Conservation (phyloP, 2,113 vertebrate species). For the Corvus hawaiiensis region DNA sequence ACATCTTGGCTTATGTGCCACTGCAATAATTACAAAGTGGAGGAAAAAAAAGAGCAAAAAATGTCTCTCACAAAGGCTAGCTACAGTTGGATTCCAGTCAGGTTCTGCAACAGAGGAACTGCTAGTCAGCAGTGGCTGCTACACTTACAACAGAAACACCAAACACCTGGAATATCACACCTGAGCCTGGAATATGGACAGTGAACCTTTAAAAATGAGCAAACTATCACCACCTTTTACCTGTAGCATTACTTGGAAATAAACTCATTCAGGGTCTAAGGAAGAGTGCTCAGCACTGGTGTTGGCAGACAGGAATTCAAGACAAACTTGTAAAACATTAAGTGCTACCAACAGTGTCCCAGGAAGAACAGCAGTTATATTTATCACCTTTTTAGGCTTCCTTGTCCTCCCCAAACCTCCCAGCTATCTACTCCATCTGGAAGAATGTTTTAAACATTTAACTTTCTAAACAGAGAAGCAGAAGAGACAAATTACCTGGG, state of each 20-base stretch:
- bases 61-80: neutral
- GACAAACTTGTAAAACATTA: neutral
- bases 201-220: neutral
- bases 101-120: neutral
- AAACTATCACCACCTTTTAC: neutral
- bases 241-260: neutral
- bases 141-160: neutral
- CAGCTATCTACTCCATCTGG: neutral
- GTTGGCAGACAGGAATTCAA: neutral
- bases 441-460: neutral
- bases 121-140: neutral
- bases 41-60: neutral
- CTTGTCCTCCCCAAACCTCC: accelerated
- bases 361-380: neutral
- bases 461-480: neutral
- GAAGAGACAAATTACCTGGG: neutral
- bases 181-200: neutral
- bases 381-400: neutral
- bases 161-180: neutral
- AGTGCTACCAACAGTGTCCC: neutral
- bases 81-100: neutral
- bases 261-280: neutral
- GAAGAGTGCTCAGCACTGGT: accelerated
- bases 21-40: neutral
- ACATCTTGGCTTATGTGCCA: accelerated